Base-by-base conservation (phyloP, 1,140 invertebrate genomes). In the Drosophila lacteicornis region DNA sequence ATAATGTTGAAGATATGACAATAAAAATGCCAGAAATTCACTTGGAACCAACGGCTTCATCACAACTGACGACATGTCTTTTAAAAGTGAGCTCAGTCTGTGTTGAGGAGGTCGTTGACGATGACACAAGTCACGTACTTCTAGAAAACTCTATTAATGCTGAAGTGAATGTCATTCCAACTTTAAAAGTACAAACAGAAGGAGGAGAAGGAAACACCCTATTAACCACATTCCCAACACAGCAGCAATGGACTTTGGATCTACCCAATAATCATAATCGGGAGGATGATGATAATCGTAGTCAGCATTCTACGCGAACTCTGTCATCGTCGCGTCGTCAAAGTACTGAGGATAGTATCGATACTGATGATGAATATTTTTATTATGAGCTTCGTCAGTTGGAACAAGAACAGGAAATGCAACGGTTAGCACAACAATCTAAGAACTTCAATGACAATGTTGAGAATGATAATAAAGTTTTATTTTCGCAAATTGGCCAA, bases 291-390 rank as follows among this genome's bases (percentile, higher is more conserved):
- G 97, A 98, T 82, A 97, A 96, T 75, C 94, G 95, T 65, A 97
- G 97, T 91, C 97, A 96, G 4, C 96, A 97, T 93, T 97, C 97
- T 0, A 97, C 96, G 93, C 94, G 97, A 71, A 97, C 97, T 82
- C 96, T 96, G 3, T 98, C 97, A 1, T 97, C 97, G 6, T 98
- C 97, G 2, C 94, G 97, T 82, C 93, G 97, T 42, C 97, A 98
- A 93, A 98, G 97, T 91, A 98, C 97, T 0, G 97, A 98, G 93
- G 97, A 98, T 80, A 97, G 96, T 65, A 98, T 98, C 62, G 97
- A 98, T 92, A 97, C 96, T 46, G 97, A 98, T 93, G 97, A 98
- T 88, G 97, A 98, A 93, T 98, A 97, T 96, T 98, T 98, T 83
- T 97, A 96, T 74, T 97, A 98, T 91, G 97, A 98, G 86, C 86